Evolutionary conservation across 2,888 invertebrate genomes (phyloP), one percentile per base, ranked within the genome.

Genomic region (Sipunculus nudus): DNA sequence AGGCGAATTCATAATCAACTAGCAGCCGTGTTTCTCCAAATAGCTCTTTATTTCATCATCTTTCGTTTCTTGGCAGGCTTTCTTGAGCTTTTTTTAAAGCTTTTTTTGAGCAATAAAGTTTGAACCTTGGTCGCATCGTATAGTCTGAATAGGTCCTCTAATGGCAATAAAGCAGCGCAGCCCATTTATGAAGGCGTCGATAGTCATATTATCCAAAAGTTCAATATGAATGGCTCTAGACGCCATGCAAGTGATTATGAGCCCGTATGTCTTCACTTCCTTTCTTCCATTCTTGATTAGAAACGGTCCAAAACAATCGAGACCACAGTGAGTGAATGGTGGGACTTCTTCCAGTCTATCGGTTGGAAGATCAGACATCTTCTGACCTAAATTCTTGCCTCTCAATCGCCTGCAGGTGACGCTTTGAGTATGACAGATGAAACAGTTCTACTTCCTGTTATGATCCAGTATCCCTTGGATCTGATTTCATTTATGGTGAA

Each of bases 271-370:
- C 57, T 71, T 74, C 3, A 67, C 10, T 56, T 69, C 71, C 40
- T 66, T 70, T 1, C 73, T 63, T 19, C 74, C 70, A 31, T 65
- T 48, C 49, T 72, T 74, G 0, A 68, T 58, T 2, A 53, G n/a
- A n/a, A 67, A 74, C 6, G 72, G 73, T 10, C 73, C 74, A 57
- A 75, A 75, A 56, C 66, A 72, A 46, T 75, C 72, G 35, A 73
- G 58, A 10, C 68, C 70, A 54, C 63, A 59, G 46, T 64, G 63
- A 1, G 64, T 66, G 46, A 75, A 75, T 13, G 72, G 70, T 40
- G 71, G 68, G 6, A 52, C 46, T 13, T 67, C 45, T 29, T 63
- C 63, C 3, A 65, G 41, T 1, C 74, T 32, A n/a, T 72, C 73
- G 13, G 35, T 28, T 5, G 66, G 70, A 19, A 72, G 47, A 46